Conservation (phyloP, 2,888 invertebrate species). For the Diarsia rubi region DNA sequence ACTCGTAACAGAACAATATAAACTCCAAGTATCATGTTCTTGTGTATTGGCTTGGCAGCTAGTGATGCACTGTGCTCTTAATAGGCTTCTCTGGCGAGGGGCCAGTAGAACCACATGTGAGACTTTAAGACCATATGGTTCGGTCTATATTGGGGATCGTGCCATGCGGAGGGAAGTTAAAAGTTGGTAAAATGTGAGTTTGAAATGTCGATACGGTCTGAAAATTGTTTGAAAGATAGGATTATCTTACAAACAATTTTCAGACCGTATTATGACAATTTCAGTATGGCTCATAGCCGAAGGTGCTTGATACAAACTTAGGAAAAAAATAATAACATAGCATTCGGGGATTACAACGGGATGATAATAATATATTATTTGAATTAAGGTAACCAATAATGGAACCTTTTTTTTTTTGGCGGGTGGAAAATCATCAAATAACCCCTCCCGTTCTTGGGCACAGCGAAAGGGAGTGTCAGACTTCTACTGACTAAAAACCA, state of each 20-base stretch:
- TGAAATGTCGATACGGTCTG: not conserved
- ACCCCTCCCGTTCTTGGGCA: no score
- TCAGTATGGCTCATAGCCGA: not conserved
- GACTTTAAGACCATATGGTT: constrained; percentile 41
- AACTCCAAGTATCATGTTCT: constrained; percentile 33
- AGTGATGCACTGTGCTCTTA: constrained; percentile 48
- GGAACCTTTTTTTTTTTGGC: no score
- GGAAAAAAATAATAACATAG: no score
- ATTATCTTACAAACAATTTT: no score
- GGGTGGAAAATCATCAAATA: no score
- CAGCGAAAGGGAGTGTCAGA: no score
- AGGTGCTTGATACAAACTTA: not conserved
- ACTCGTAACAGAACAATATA: constrained; percentile 28
- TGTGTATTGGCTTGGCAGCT: constrained; percentile 46
- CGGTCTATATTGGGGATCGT: constrained; percentile 19
- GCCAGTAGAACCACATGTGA: constrained; percentile 51
- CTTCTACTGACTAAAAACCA: no score
- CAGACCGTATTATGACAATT: no score
- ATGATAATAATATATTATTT: no score
- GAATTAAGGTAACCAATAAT: no score
- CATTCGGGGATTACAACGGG: no score
- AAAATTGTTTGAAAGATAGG: not conserved
- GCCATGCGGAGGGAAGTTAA: not conserved
- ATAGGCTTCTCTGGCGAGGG: constrained; percentile 51
- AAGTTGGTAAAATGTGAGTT: not conserved